These are phyloP conservation scores for Zenarchopterus dispar DNA, from an alignment of 2,797 vertebrate genomes.

Conservation along the genomic window DNA sequence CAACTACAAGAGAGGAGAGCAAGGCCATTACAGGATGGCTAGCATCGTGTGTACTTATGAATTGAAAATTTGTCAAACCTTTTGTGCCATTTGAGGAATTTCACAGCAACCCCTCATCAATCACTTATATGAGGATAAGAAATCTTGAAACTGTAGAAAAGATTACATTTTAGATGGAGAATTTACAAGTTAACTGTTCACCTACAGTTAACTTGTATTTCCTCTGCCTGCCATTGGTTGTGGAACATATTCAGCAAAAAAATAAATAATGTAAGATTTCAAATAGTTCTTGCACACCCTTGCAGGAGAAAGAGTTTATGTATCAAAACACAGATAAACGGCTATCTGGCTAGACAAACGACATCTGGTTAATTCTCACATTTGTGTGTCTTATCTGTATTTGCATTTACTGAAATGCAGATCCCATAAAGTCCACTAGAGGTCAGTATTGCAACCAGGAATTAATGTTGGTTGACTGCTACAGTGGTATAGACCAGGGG, in stretches of 20 bases:
- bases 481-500: neutral
- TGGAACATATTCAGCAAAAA: too few relatives aligned
- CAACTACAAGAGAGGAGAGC: slow-evolving; percentile 25
- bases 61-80: slow-evolving; percentile 6
- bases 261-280: too few relatives aligned
- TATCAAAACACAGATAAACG: too few relatives aligned
- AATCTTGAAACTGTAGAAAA: neutral
- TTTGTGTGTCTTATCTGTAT: neutral
- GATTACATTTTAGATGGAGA: neutral
- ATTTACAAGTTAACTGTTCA: too few relatives aligned
- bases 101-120: neutral
- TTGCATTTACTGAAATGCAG: slow-evolving; percentile 21
- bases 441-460: slow-evolving; percentile 64
- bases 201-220: too few relatives aligned
- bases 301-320: too few relatives aligned
- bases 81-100: slow-evolving; percentile 1
- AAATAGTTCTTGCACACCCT: too few relatives aligned
- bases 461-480: slow-evolving; percentile 8
- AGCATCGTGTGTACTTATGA: slow-evolving; percentile 4
- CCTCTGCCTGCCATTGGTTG: too few relatives aligned
- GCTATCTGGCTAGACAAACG: too few relatives aligned
- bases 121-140: slow-evolving; percentile 4
- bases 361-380: too few relatives aligned
- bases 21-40: slow-evolving; percentile 10
- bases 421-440: slow-evolving; percentile 62